phyloP scores from a whole-genome alignment of 2,888 invertebrate genomes.

The Aporophyla lueneburgensis region DNA sequence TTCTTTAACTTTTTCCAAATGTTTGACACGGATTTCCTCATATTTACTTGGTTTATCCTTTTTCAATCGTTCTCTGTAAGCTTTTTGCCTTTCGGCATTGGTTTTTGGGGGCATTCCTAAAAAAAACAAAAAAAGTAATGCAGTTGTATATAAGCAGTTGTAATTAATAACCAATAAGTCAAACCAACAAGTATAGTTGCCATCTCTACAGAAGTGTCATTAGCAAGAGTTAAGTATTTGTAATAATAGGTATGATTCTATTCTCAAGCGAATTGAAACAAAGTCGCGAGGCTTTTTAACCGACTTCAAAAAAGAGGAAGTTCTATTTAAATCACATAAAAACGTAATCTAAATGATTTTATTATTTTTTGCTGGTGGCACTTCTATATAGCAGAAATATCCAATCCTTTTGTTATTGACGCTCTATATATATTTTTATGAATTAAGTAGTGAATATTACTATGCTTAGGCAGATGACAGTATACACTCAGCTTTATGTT shows the following conservation, averaged over 20 bases:
- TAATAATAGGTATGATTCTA: conserved; percentile 11
- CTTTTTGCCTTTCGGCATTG: conserved; percentile 15
- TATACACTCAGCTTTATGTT: conserved; percentile 7
- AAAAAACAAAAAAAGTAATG: conserved; percentile 7
- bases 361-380: background rate
- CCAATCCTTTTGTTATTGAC: background rate
- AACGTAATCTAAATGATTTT: background rate
- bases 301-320: background rate
- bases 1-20: conserved; percentile 25
- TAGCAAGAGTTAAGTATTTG: conserved; percentile 16
- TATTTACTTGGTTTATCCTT: conserved; percentile 4
- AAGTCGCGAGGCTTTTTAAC: conserved; percentile 11
- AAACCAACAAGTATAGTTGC: conserved; percentile 10
- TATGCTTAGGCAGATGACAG: conserved; percentile 3
- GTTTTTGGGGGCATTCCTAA: conserved; percentile 5
- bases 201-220: conserved; percentile 13
- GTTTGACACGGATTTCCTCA: conserved; percentile 7
- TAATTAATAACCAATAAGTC: background rate
- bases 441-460: conserved; percentile 4
- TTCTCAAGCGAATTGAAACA: conserved; percentile 15
- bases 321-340: conserved; percentile 4
- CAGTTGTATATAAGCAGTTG: background rate
- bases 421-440: background rate
- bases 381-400: background rate
- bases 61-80: background rate